A percentile compares a stretch with the other conserved stretches of the same genome.
Evolutionary conservation across 2,888 invertebrate species (phyloP).

Genomic region (Pristionchus entomophagus): DNA sequence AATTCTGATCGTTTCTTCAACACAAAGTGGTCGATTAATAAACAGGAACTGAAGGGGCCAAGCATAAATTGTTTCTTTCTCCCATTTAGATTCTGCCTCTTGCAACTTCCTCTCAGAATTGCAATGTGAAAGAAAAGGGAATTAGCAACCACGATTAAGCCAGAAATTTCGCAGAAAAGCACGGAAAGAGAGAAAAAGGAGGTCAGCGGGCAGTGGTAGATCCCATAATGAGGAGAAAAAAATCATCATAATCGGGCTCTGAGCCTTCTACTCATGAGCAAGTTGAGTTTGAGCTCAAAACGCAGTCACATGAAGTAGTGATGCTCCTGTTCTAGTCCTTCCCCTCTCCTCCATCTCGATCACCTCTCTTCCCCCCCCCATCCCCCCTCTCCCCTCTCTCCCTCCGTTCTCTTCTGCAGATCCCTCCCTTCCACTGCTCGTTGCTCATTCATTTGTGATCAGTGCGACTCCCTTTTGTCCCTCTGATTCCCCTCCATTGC

Average conservation of each 20-base stretch:
- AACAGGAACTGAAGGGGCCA: conserved; percentile 15
- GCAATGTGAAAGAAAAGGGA: not conserved
- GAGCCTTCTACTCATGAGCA: too few relatives aligned
- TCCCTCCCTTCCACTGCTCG: not conserved
- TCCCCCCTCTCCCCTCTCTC: not conserved
- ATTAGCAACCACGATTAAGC: not conserved
- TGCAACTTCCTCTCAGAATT: not conserved
- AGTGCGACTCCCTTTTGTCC: not conserved
- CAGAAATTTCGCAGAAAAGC: not conserved
- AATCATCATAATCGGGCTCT: too few relatives aligned
- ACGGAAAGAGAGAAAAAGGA: not conserved
- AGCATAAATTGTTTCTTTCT: conserved; percentile 43
- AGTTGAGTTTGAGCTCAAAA: too few relatives aligned
- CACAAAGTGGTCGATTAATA: too few relatives aligned
- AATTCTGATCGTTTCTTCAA: too few relatives aligned
- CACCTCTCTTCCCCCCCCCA: too few relatives aligned
- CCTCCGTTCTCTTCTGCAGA: not conserved
- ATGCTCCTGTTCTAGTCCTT: too few relatives aligned
- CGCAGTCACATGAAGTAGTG: too few relatives aligned
- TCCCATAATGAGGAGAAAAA: too few relatives aligned
- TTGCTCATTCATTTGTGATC: conserved; percentile 41
- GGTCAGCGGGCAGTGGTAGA: not conserved
- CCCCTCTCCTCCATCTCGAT: too few relatives aligned
- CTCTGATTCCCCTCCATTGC: conserved; percentile 25
- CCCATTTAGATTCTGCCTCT: not conserved